A percentile compares a stretch with the other conserved stretches of the same genome.
Conservation (phyloP, 2,797 vertebrate genomes). For the Poeciliopsis infans region DNA sequence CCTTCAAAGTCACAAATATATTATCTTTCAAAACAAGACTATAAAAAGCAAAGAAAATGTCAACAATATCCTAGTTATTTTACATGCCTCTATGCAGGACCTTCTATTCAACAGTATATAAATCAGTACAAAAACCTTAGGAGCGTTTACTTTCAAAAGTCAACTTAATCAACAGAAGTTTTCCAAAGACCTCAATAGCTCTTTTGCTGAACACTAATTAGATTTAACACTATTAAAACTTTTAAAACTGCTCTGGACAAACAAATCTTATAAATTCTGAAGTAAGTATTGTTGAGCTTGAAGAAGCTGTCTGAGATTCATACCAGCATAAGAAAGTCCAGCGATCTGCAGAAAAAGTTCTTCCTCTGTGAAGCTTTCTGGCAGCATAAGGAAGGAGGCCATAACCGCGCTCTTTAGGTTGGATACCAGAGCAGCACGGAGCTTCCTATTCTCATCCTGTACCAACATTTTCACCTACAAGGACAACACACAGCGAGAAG, state of each 20-base stretch:
- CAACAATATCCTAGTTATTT: background rate
- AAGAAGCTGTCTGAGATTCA: background rate
- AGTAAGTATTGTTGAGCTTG: background rate
- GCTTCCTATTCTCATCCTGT: conserved; percentile 84
- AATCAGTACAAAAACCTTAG: background rate
- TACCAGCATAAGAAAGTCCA: conserved; percentile 93
- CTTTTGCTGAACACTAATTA: background rate
- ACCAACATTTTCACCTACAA: conserved; percentile 89
- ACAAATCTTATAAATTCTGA: background rate
- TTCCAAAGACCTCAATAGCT: background rate
- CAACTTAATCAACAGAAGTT: background rate
- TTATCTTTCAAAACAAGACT: background rate
- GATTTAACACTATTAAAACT: background rate
- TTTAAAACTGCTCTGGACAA: background rate
- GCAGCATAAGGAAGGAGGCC: conserved; percentile 94
- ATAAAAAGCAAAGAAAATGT: background rate
- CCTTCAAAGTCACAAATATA: conserved; percentile 73
- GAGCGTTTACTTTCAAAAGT: background rate
- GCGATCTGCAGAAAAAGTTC: conserved; percentile 92
- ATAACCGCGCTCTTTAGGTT: conserved; percentile 93
- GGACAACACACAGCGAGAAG: background rate
- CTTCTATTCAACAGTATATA: background rate
- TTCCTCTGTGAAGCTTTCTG: conserved; percentile 93
- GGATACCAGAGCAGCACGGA: conserved; percentile 84
- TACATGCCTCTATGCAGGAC: background rate